A percentile compares a stretch with the other conserved stretches of the same genome.
Conservation (phyloP, 2,797 vertebrate genomes). For the Steatocranus sp. region DNA sequence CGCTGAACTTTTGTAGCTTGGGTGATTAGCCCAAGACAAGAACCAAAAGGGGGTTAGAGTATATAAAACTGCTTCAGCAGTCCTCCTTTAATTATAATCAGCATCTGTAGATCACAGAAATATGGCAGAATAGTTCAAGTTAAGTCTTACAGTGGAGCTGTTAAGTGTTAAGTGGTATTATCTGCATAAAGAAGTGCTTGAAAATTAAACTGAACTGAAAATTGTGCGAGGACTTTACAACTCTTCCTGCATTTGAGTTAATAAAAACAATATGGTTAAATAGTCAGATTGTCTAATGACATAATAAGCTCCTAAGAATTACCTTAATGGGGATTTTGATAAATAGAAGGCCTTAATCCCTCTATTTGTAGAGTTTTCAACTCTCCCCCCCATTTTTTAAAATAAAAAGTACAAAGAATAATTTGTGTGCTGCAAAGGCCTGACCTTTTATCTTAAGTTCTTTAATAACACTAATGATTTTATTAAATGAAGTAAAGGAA, state of each 20-base stretch:
- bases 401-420: background rate
- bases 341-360: background rate
- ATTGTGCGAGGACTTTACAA: background rate
- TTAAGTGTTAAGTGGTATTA: background rate
- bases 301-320: background rate
- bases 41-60: background rate
- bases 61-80: background rate
- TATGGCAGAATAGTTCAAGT: fast-evolving
- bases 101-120: background rate
- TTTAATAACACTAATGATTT: background rate
- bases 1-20: background rate
- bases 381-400: too few species aligned
- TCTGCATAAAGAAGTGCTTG: background rate
- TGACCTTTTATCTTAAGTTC: background rate
- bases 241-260: background rate
- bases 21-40: background rate
- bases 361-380: background rate
- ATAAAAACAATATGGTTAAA: background rate
- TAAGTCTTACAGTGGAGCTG: background rate
- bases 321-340: background rate
- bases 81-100: background rate
- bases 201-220: background rate
- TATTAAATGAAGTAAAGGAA: background rate
- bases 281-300: background rate
- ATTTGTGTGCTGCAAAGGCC: background rate